These are phyloP conservation scores for Mellivora capensis DNA, from an alignment of 2,113 vertebrate genomes.

Conservation along the genomic window DNA sequence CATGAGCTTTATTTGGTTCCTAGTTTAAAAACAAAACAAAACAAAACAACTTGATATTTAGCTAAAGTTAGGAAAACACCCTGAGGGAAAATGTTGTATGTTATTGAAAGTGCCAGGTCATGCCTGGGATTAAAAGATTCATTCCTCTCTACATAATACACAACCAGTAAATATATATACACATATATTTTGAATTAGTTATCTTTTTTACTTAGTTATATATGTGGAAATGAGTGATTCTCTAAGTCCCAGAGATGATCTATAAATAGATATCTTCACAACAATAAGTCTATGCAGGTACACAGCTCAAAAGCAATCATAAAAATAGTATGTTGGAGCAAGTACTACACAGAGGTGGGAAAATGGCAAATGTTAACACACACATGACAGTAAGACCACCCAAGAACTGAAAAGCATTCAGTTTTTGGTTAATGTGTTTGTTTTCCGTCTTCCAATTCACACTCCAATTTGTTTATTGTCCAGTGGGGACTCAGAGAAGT, in stretches of 20 bases:
- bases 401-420: neutral
- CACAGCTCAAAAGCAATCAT: neutral
- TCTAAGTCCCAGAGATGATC: neutral
- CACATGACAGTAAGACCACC: neutral
- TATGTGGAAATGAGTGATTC: neutral
- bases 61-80: neutral
- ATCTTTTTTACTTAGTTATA: neutral
- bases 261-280: neutral
- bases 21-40: neutral
- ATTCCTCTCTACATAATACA: neutral
- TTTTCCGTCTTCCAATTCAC: conserved; percentile 42
- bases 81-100: neutral
- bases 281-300: neutral
- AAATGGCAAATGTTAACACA: neutral
- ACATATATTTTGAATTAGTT: neutral
- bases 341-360: neutral
- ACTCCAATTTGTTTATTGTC: conserved; percentile 53
- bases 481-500: conserved; percentile 18
- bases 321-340: neutral
- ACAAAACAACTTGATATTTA: neutral
- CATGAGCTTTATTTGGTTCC: neutral
- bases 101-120: neutral
- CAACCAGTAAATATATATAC: neutral
- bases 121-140: neutral
- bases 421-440: neutral